Evolutionary conservation across 2,888 invertebrate genomes (phyloP).

Genomic region (Caradrina kadenii): DNA sequence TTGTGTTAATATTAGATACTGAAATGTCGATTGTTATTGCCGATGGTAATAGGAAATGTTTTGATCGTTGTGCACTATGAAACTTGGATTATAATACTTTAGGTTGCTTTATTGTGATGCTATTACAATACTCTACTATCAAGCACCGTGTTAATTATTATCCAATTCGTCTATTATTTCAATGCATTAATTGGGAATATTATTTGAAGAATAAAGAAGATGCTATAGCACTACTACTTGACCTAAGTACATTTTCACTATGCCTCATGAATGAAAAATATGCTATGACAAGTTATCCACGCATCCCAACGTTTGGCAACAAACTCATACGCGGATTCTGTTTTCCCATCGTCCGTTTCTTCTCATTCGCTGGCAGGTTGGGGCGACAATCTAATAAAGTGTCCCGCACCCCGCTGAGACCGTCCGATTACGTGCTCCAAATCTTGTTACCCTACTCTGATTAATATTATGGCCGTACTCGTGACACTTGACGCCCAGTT

Average conservation of each 20-base stretch:
- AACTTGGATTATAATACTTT: not conserved
- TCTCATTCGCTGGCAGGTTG: slow-evolving; percentile 78
- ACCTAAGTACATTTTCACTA: slow-evolving; percentile 18
- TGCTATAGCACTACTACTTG: not conserved
- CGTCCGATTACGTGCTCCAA: slow-evolving; percentile 85
- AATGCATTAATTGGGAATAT: not conserved
- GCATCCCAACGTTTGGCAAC: slow-evolving; percentile 60
- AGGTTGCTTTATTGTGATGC: not conserved
- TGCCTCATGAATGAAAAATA: slow-evolving; percentile 16
- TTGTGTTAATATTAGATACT: slow-evolving; percentile 33
- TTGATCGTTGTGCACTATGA: slow-evolving; percentile 31
- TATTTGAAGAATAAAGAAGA: not conserved
- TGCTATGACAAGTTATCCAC: slow-evolving; percentile 21
- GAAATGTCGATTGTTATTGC: slow-evolving; percentile 40
- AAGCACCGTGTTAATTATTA: too few species aligned
- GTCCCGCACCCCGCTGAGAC: slow-evolving; percentile 86
- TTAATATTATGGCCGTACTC: slow-evolving; percentile 85
- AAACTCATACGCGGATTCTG: slow-evolving; percentile 51
- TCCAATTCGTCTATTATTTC: too few species aligned
- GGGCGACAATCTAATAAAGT: slow-evolving; percentile 89
- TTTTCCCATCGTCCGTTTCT: slow-evolving; percentile 63
- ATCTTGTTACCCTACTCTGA: slow-evolving; percentile 89
- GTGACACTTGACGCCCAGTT: slow-evolving; percentile 71
- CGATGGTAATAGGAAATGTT: slow-evolving; percentile 32
- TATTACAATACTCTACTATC: not conserved